These are phyloP conservation scores for Calonectris borealis DNA, from an alignment of 2,113 vertebrate species.

Conservation along the genomic window DNA sequence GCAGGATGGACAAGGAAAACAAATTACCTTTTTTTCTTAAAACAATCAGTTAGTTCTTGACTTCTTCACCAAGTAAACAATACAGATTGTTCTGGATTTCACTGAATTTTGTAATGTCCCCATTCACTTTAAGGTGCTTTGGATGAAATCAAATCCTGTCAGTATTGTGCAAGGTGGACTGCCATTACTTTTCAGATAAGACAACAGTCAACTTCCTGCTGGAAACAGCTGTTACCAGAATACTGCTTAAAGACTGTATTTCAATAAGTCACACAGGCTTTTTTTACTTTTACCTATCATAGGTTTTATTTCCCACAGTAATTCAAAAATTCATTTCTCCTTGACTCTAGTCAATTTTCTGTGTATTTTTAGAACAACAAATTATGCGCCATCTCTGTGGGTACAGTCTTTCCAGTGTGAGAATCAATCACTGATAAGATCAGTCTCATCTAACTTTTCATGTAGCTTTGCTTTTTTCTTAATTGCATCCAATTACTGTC, in stretches of 20 bases:
- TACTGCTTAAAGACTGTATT: background rate
- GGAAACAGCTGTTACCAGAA: background rate
- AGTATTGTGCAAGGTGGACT: background rate
- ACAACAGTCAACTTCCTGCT: background rate
- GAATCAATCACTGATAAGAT: background rate
- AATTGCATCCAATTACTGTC: background rate
- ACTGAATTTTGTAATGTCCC: background rate
- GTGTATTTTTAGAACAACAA: background rate
- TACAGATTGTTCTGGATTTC: background rate
- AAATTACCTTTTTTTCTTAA: background rate
- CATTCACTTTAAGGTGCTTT: background rate
- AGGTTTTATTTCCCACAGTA: background rate
- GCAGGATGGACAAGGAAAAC: background rate
- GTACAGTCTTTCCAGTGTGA: background rate
- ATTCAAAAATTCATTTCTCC: background rate
- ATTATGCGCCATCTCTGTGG: background rate
- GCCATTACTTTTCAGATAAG: background rate
- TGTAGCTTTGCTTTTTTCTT: background rate
- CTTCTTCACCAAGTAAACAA: background rate
- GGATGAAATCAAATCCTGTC: background rate
- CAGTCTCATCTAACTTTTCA: background rate
- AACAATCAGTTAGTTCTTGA: background rate
- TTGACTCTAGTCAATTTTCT: background rate
- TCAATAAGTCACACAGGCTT: rapidly evolving
- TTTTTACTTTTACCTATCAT: background rate